These are phyloP conservation scores for Rotaria sp. DNA, from an alignment of 2,888 invertebrate species.

Conservation along the genomic window DNA sequence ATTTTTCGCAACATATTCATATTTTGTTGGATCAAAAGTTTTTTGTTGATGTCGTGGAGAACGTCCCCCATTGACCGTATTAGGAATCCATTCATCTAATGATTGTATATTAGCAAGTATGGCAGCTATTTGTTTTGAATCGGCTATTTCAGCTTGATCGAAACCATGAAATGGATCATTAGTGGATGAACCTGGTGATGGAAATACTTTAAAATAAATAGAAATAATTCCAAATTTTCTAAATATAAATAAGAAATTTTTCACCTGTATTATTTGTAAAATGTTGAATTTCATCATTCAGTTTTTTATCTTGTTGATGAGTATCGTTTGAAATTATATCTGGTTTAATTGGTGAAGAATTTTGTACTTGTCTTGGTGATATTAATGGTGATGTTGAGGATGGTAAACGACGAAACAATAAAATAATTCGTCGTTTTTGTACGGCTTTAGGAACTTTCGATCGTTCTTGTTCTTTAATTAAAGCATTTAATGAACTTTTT, in stretches of 20 bases:
- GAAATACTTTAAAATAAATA: not conserved
- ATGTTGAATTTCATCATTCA: not conserved
- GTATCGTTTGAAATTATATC: not conserved
- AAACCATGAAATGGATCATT: not conserved
- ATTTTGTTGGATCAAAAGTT: slow-evolving; percentile 13
- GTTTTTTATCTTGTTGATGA: not conserved
- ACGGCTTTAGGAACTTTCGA: slow-evolving; percentile 20
- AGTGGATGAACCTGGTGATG: not conserved
- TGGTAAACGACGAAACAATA: not conserved
- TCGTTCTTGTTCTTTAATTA: not conserved
- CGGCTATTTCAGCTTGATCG: not conserved
- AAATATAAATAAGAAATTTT: no score
- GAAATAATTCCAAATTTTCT: not conserved
- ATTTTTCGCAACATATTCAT: not conserved
- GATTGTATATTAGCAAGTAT: slow-evolving; percentile 20
- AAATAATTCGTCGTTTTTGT: slow-evolving; percentile 15
- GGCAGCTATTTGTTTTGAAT: slow-evolving; percentile 9
- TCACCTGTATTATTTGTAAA: not conserved
- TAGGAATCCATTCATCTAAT: not conserved
- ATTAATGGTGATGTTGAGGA: not conserved
- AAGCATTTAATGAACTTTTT: not conserved
- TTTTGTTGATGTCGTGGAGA: not conserved
- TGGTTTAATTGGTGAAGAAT: not conserved
- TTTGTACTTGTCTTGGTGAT: not conserved
- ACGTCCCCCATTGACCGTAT: not conserved